Percentiles rank a stretch among this genome's conserved stretches.
Evolutionary conservation across 2,888 invertebrate genomes (phyloP).

Genomic region (Neria commutata): DNA sequence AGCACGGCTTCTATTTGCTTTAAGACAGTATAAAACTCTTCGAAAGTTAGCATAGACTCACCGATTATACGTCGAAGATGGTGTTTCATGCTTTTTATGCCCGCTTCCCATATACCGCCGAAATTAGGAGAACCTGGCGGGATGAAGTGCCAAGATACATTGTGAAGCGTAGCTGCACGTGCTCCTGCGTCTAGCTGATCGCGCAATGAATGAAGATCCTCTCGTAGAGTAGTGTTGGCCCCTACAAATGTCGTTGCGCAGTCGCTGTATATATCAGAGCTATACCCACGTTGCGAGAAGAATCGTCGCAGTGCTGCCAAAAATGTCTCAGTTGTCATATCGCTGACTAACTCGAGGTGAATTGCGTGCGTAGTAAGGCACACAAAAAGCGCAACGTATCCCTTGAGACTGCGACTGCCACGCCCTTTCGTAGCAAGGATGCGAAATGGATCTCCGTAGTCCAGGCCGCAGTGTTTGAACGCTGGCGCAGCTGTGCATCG

Average conservation of each 20-base stretch:
- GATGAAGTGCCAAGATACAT: constrained; percentile 12
- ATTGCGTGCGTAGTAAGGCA: constrained; percentile 17
- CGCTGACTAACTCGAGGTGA: constrained; percentile 20
- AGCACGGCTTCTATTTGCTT: constrained; percentile 16
- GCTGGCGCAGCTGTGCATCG: not conserved
- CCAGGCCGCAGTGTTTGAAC: constrained; percentile 1
- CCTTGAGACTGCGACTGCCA: constrained; percentile 10
- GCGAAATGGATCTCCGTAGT: constrained; percentile 16
- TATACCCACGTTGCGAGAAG: constrained; percentile 8
- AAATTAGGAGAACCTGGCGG: constrained; percentile 19
- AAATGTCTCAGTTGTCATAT: constrained; percentile 17
- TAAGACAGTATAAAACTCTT: not conserved
- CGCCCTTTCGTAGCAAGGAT: constrained; percentile 11
- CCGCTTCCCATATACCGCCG: constrained; percentile 14
- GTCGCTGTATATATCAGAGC: constrained; percentile 11
- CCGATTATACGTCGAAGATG: constrained; percentile 12
- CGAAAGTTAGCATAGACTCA: constrained; percentile 8
- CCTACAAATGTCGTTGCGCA: not conserved
- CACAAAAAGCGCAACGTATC: constrained; percentile 18
- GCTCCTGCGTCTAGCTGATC: constrained; percentile 6
- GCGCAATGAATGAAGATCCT: not conserved
- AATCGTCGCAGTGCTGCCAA: constrained; percentile 16
- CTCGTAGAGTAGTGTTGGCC: too few species aligned
- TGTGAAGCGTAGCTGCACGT: not conserved
- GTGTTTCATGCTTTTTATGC: constrained; percentile 14